Conservation (phyloP, 2,888 invertebrate species). For the Epistrophella euchroma region DNA sequence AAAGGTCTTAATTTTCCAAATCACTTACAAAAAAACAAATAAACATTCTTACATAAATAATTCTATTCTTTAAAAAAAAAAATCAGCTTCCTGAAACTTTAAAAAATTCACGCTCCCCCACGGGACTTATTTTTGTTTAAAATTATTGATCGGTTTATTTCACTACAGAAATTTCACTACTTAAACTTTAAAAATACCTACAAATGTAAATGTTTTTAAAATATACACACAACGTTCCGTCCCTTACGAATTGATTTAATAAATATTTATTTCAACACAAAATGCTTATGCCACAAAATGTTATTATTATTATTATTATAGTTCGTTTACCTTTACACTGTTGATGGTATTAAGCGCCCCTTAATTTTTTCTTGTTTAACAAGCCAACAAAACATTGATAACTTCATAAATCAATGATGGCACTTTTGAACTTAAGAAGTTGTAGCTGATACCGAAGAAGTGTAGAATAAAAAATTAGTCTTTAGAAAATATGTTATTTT, state of each 20-base stretch:
- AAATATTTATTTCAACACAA: conserved; percentile 15
- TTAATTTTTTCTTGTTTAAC: conserved; percentile 9
- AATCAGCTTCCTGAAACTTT: too few species aligned
- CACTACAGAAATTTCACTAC: too few species aligned
- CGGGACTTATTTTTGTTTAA: too few species aligned
- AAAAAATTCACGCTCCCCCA: too few species aligned
- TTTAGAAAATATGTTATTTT: background rate
- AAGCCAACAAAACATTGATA: background rate
- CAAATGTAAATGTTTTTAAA: too few species aligned
- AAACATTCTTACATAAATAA: too few species aligned
- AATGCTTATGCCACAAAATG: background rate
- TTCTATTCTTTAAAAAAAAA: too few species aligned
- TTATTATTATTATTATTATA: background rate
- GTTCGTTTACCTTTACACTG: conserved; percentile 4
- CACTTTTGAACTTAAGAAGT: conserved; percentile 16
- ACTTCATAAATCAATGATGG: conserved; percentile 13
- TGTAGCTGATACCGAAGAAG: background rate
- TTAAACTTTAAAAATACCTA: too few species aligned
- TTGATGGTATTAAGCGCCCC: background rate
- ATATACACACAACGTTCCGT: background rate
- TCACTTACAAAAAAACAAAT: too few species aligned
- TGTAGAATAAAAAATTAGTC: background rate
- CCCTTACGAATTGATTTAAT: conserved; percentile 3
- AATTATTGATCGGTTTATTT: too few species aligned
- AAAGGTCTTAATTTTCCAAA: too few species aligned